phyloP scores from a whole-genome alignment of 2,113 vertebrate genomes.

The Emydocephalus ijimae region DNA sequence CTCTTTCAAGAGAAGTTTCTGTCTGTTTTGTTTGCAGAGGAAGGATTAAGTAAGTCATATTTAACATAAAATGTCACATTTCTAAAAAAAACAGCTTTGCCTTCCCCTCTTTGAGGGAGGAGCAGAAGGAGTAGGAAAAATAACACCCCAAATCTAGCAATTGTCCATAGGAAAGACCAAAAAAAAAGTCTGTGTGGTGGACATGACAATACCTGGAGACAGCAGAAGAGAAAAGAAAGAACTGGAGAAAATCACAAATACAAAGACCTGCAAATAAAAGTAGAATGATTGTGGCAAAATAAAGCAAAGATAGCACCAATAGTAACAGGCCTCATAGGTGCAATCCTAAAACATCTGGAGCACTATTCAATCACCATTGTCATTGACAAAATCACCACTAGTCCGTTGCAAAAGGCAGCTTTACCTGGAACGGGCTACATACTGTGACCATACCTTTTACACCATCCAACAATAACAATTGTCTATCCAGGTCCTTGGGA shows the following conservation, averaged over 20 bases:
- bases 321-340: not conserved
- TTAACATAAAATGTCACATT: conserved; percentile 71
- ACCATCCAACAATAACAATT: not conserved
- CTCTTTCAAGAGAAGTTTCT: conserved; percentile 76
- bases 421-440: not conserved
- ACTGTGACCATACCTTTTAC: not conserved
- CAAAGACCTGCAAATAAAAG: not conserved
- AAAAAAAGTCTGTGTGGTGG: not conserved
- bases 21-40: conserved; percentile 57
- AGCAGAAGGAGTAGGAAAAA: conserved; percentile 68
- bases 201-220: not conserved
- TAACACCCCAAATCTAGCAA: not conserved
- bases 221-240: not conserved
- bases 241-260: not conserved
- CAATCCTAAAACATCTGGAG: not conserved
- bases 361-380: not conserved
- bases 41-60: conserved; percentile 70
- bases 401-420: not conserved
- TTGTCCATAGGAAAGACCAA: not conserved
- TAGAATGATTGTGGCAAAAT: not conserved
- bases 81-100: conserved; percentile 66
- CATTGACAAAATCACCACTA: not conserved
- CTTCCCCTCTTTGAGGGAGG: conserved; percentile 63
- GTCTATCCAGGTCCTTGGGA: not conserved
- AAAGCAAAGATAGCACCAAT: not conserved